Base-by-base conservation (phyloP, 2,113 vertebrate species). In the Cichladusa arquata region DNA sequence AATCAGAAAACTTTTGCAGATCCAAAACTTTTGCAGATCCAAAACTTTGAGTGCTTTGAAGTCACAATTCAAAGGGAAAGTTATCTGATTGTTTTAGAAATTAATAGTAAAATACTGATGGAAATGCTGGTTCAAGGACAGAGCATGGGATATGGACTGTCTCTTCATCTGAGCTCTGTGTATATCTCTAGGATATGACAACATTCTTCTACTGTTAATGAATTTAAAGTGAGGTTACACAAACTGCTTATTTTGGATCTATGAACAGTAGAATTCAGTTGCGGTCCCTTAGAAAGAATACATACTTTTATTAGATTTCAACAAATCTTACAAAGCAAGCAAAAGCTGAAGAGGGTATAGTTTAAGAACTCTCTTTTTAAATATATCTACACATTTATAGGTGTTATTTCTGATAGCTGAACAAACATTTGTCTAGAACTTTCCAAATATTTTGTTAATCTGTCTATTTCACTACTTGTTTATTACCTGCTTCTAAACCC, bases 31-130 rank as follows among this genome's bases (percentile, higher is more conserved):
- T 53, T n/a, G n/a, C n/a, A 29, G 62, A 85, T 87, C 54, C 58
- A 92, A 85, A 90, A 58, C 19, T 76, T 29, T 53, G 36, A 50
- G 65, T 95, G 18, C 83, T 92, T 95, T 97, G 84, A 96, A 93
- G 91, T 89, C 19, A 12, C 24, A 71, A 92, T 82, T 93, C 84
- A 94, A 91, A 95, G 54, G 47, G 54, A 80, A 72, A 80, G 29
- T 79, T 95, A 77, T 86, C 89, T 64, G 50, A 61, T 76, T 69
- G 62, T 91, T 94, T 92, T 71, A 78, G 26, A 77, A 56, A 79
- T 42, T 11, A 48, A 23, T 31, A 73, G 42, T 82, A 92, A 80
- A 93, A 86, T 69, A 86, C 19, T 83, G 62, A 38, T 86, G 66
- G 53, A 57, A 77, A 38, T 47, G 15, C 33, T 82, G 50, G 71